Base-by-base conservation (phyloP, 2,797 vertebrate species). In the Squalus acanthias region DNA sequence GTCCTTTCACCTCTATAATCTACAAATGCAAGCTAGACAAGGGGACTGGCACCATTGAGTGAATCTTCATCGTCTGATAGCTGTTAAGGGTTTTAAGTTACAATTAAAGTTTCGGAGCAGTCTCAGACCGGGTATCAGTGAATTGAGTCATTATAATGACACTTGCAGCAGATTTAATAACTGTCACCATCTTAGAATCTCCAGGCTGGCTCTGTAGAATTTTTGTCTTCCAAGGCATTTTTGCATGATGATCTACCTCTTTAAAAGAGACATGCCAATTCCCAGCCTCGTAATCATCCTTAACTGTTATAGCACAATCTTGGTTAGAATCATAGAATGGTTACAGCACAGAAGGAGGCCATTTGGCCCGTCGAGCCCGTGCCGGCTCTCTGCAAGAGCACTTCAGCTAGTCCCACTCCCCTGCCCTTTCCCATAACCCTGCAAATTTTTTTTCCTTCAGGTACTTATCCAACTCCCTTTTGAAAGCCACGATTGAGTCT, bases 71-170 rank as follows among this genome's bases (percentile, higher is more conserved):
- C 46, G 91, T 46, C 65, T 93, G 91, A 69, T 93, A 20, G 89
- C 29, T 92, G 60, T 65, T 92, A 17, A 57, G 39, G 65, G 91
- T 69, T 93, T 93, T 67, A 93, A 69, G n/a, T 67, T 93, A 93
- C n/a, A 93, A 20, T 93, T 46, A 69, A 93, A 69, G 63, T 69
- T 93, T 39, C 69, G 33, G 15, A 65, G n/a, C 91, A 69, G 33
- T 20, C 65, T 93, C 63, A 3, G 65, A 20, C 91, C n/a, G 69
- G 20, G 39, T 69, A 67, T 69, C 63, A 46, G 22, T 46, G 17
- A 67, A 39, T 67, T 67, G 15, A 24, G 15, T 67, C 63, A 67
- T 39, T 67, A 63, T 63, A 26, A 9, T 22, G 33, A 92, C 63
- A 63, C 20, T 39, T 39, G 39, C 89, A 92, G 89, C 39, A 20